A percentile compares a stretch with the other conserved stretches of the same genome.
These are phyloP conservation scores for Isurus oxyrinchus DNA, from an alignment of 2,113 vertebrate genomes.

Conservation along the genomic window DNA sequence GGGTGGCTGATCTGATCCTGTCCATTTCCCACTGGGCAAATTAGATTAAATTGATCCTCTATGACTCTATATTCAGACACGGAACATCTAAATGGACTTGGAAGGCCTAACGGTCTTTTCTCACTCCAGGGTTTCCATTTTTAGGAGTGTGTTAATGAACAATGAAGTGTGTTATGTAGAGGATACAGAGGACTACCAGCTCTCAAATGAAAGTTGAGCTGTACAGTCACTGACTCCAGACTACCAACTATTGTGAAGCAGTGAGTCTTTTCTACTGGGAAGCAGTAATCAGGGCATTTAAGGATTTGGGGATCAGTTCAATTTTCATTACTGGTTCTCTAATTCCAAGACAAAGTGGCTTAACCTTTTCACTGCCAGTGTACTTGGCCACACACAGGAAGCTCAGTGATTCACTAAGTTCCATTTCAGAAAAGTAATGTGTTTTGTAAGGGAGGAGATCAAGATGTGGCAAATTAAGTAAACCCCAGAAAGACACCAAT, in stretches of 20 bases:
- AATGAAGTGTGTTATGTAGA: not conserved
- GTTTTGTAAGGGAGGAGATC: not conserved
- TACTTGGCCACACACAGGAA: not conserved
- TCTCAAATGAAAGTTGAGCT: not conserved
- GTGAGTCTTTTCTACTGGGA: not conserved
- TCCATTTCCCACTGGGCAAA: not conserved
- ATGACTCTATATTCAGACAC: not conserved
- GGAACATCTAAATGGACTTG: not conserved
- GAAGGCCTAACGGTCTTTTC: not conserved
- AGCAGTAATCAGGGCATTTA: not conserved
- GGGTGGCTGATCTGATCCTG: not conserved
- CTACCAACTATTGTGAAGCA: not conserved
- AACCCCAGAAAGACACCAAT: not conserved
- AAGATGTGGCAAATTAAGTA: not conserved
- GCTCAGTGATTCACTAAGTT: not conserved
- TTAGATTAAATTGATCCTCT: not conserved
- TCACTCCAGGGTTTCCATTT: not conserved
- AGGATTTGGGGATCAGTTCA: not conserved
- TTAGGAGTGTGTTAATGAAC: not conserved
- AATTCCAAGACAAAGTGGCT: constrained; percentile 18
- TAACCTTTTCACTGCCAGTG: not conserved
- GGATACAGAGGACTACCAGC: not conserved
- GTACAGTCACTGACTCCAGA: not conserved
- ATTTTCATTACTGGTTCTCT: constrained; percentile 8
- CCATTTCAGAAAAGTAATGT: not conserved